Evolutionary conservation across 2,888 invertebrate species (phyloP).

Genomic region (Neelides folsomi): DNA sequence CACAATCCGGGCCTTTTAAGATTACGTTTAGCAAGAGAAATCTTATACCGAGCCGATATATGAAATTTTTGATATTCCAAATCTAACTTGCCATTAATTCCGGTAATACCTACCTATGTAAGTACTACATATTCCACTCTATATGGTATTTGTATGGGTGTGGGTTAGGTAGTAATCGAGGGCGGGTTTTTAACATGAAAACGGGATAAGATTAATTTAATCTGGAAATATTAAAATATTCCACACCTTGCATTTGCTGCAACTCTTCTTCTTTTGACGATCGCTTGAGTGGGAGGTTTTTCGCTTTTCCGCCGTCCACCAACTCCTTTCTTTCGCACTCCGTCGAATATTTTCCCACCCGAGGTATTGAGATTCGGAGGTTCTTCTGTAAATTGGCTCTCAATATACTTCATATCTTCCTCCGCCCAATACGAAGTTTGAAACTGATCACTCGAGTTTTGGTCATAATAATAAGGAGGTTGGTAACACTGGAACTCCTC

Average conservation of each 20-base stretch:
- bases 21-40: too few relatives aligned
- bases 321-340: constrained; percentile 22
- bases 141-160: too few relatives aligned
- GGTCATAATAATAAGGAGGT: constrained; percentile 4
- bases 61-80: too few relatives aligned
- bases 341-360: not conserved
- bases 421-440: constrained; percentile 20
- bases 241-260: constrained; percentile 31
- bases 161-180: too few relatives aligned
- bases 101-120: too few relatives aligned
- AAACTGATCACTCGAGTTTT: constrained; percentile 11
- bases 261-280: constrained; percentile 25
- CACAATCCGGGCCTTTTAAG: too few relatives aligned
- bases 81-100: too few relatives aligned
- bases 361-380: constrained; percentile 1
- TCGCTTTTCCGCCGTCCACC: constrained; percentile 32
- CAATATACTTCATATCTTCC: constrained; percentile 18
- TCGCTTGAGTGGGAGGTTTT: constrained; percentile 26
- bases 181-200: too few relatives aligned
- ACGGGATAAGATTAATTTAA: too few relatives aligned
- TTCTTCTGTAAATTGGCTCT: constrained; percentile 5
- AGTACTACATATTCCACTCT: too few relatives aligned
- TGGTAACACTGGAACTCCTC: too few relatives aligned
- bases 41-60: too few relatives aligned
- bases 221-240: not conserved